Conservation (phyloP, 1,140 invertebrate species). For the Drosophila pseudoananassae region DNA sequence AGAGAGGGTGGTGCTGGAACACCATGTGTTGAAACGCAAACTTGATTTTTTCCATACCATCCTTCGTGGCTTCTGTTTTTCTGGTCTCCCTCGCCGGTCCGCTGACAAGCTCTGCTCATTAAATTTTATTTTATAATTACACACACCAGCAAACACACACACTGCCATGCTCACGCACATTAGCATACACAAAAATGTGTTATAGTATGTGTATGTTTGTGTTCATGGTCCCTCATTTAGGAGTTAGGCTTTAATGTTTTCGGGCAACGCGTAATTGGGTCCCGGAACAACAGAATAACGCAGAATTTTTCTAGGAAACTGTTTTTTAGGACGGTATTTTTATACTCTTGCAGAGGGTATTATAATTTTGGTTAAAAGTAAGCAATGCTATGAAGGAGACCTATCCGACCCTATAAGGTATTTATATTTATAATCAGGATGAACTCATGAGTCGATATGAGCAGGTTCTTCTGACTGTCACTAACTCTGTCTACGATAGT, state of each 20-base stretch:
- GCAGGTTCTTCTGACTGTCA: no score
- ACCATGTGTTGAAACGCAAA: constrained; percentile 80
- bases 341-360: no score
- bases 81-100: constrained; percentile 18
- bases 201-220: not conserved
- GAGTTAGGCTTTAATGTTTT: constrained; percentile 62
- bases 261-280: constrained; percentile 68
- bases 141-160: constrained; percentile 68
- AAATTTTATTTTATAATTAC: constrained; percentile 83
- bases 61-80: constrained; percentile 33
- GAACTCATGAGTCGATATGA: no score
- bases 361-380: no score
- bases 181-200: constrained; percentile 4
- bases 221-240: constrained; percentile 51
- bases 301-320: constrained; percentile 33
- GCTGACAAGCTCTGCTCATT: constrained; percentile 78
- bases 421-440: no score
- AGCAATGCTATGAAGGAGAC: no score
- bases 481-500: no score
- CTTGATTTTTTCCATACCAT: constrained; percentile 51
- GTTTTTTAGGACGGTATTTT: constrained; percentile 24
- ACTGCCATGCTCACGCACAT: constrained; percentile 19
- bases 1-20: not conserved
- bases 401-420: no score
- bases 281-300: constrained; percentile 53